Evolutionary conservation across 2,797 vertebrate genomes (phyloP), one percentile per base, ranked within the genome.

Genomic region (Pipistrellus nathusii): DNA sequence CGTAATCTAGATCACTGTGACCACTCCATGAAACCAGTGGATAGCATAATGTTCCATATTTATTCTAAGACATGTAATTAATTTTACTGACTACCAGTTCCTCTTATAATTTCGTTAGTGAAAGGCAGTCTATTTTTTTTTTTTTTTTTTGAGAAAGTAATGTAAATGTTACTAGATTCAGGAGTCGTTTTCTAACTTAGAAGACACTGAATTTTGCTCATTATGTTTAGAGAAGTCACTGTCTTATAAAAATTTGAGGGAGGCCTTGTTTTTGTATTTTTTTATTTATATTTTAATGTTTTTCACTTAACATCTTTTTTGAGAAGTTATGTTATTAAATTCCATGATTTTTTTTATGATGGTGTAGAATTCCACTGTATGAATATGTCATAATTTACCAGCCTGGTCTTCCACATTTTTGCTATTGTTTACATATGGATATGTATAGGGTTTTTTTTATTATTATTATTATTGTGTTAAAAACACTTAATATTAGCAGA

Each of bases 261-360:
- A 85, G 15, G 9, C 17, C 73, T 76, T 76, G 30, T 41, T 57
- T n/a, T 27, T 41, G 44, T 71, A 18, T 85, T 35, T 57, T 57
- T 57, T 53, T 64, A n/a, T 73, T 93, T 71, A 21, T 68, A 32
- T 82, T 53, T 64, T 30, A 23, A 11, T 32, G 23, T 71, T 73
- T 69, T 23, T 76, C 35, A 78, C 23, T 66, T 84, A 53, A 27
- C 91, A n/a, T 72, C 85, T 90, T 81, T 85, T 91, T 68, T 87
- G 14, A 53, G 55, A 86, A 11, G 27, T 83, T 55, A 4, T 80
- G 3, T 81, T 69, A 82, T 76, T 88, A 85, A 85, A 62, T 51
- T 46, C 51, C 21, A 62, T 46, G 30, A 92, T 83, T 92, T 78
- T 73, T 73, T 77, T 86, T n/a, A 77, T 77, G 38, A 59, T 2